Evolutionary conservation across 2,888 invertebrate genomes (phyloP).

Genomic region (Neocrepidodera transversa): DNA sequence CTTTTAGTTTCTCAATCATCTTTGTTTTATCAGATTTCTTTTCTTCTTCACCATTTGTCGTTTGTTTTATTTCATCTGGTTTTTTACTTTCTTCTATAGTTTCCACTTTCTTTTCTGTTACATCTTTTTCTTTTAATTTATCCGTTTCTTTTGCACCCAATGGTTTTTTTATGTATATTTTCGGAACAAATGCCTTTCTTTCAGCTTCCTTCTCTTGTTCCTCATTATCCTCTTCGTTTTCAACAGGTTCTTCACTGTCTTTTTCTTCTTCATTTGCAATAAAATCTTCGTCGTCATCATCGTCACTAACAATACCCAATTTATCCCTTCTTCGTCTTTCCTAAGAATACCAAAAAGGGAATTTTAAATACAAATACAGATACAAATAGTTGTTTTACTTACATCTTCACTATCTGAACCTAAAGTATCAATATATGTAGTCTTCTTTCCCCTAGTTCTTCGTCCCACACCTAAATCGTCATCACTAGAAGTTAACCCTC

Average conservation of each 20-base stretch:
- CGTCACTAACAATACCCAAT: constrained; percentile 61
- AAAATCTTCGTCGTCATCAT: constrained; percentile 63
- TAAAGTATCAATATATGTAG: constrained; percentile 78
- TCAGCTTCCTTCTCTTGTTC: constrained; percentile 38
- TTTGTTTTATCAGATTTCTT: constrained; percentile 15
- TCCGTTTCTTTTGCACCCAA: constrained; percentile 32
- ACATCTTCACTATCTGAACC: constrained; percentile 80
- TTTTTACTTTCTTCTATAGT: constrained; percentile 32
- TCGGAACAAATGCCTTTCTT: constrained; percentile 43
- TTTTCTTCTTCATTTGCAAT: constrained; percentile 60
- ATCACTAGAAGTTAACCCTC: constrained; percentile 64
- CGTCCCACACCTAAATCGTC: constrained; percentile 64
- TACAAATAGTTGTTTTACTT: constrained; percentile 47
- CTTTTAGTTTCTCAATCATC: constrained; percentile 24
- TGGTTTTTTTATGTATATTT: constrained; percentile 48
- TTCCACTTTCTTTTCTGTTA: constrained; percentile 13
- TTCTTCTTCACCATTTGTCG: neutral
- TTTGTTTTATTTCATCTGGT: neutral
- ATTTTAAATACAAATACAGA: neutral
- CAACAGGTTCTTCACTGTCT: constrained; percentile 36
- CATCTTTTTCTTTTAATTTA: constrained; percentile 23
- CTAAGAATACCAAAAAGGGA: constrained; percentile 43
- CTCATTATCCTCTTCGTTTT: constrained; percentile 42
- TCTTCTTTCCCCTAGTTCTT: constrained; percentile 75
- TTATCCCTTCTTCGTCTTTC: constrained; percentile 58